Percentiles rank a stretch among this genome's conserved stretches.
phyloP scores from a whole-genome alignment of 2,113 vertebrate species.

The Axis porcinus region DNA sequence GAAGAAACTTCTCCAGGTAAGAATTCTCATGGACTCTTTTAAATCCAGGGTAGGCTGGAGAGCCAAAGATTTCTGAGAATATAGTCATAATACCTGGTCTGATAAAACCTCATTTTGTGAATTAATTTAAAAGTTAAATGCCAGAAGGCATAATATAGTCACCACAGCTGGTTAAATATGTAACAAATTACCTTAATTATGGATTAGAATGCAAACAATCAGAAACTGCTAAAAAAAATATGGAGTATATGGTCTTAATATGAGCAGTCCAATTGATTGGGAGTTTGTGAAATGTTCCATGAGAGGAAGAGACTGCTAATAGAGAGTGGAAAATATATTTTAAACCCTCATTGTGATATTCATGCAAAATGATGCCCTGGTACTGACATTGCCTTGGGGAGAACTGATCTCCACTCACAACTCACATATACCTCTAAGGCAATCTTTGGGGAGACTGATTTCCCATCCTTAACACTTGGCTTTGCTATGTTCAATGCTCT shows the following conservation, averaged over 20 bases:
- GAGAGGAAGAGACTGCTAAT: conserved; percentile 42
- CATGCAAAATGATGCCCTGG: conserved; percentile 35
- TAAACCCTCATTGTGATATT: conserved; percentile 53
- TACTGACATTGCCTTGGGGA: conserved; percentile 42
- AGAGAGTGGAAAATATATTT: conserved; percentile 51
- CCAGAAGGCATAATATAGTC: background rate
- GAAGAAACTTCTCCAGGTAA: background rate
- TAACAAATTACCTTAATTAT: conserved; percentile 40
- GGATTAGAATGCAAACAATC: conserved; percentile 36
- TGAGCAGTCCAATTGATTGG: background rate
- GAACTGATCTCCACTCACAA: background rate
- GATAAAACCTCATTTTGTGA: conserved; percentile 22
- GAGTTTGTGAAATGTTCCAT: conserved; percentile 29
- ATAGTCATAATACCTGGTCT: background rate
- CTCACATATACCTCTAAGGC: background rate
- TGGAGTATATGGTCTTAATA: conserved; percentile 11
- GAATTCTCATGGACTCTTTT: background rate
- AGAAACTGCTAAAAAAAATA: conserved; percentile 30
- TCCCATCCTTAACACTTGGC: background rate
- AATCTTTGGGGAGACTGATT: conserved; percentile 7
- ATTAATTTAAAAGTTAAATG: conserved; percentile 27
- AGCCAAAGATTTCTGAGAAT: background rate
- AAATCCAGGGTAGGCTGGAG: background rate
- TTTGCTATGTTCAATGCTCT: background rate
- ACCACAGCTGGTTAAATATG: background rate